Percentiles rank a stretch among this genome's conserved stretches.
Conservation (phyloP, 1,140 invertebrate species). For the Lepidurus packardi region DNA sequence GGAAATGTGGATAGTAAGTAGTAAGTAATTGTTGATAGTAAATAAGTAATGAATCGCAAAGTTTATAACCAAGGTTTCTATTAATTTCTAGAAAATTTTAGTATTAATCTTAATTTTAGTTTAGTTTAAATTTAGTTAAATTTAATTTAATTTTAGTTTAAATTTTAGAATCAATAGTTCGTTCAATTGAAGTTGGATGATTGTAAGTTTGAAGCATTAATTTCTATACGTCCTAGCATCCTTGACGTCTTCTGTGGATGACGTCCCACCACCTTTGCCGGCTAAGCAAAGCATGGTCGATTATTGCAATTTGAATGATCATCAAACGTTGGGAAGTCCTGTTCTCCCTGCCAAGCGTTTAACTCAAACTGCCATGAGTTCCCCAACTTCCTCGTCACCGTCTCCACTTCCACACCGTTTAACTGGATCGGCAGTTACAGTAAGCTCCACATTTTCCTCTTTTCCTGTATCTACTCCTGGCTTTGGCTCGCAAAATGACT, state of each 20-base stretch:
- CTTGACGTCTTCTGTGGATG: background rate
- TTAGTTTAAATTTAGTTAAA: too few species aligned
- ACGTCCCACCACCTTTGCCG: slow-evolving; percentile 30
- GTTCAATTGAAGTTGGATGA: background rate
- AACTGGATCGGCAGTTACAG: slow-evolving; percentile 23
- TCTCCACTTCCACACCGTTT: slow-evolving; percentile 20
- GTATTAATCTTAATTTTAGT: too few species aligned
- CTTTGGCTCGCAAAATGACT: background rate
- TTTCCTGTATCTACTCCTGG: slow-evolving; percentile 36
- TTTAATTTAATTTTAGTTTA: too few species aligned
- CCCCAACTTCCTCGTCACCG: background rate
- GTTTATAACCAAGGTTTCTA: too few species aligned
- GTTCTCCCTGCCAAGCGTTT: background rate
- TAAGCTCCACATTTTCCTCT: slow-evolving; percentile 36
- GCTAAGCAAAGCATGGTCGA: slow-evolving; percentile 26
- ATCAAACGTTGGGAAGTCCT: background rate
- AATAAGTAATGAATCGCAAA: too few species aligned
- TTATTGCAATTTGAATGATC: slow-evolving; percentile 2
- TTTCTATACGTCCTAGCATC: background rate
- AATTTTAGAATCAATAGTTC: too few species aligned
- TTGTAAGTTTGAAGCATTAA: background rate
- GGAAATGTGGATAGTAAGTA: too few species aligned
- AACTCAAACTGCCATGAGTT: slow-evolving; percentile 32
- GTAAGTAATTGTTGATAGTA: too few species aligned
- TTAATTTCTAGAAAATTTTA: too few species aligned